A percentile compares a stretch with the other conserved stretches of the same genome.
These are phyloP conservation scores for Cydia fagiglandana DNA, from an alignment of 1,140 invertebrate species.

Conservation along the genomic window DNA sequence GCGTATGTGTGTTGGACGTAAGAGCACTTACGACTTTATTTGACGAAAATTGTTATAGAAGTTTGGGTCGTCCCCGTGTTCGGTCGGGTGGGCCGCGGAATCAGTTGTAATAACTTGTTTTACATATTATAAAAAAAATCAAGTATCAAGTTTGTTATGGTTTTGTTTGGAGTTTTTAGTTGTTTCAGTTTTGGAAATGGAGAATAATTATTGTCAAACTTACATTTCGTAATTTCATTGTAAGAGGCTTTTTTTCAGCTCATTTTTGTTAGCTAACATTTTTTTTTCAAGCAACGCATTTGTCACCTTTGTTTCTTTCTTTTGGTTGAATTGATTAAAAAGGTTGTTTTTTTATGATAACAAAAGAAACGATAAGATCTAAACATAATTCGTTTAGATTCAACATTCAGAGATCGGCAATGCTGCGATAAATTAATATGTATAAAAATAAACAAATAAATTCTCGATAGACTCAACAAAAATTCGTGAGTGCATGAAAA, in stretches of 20 bases:
- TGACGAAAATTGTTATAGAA: neutral
- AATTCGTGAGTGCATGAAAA: no score
- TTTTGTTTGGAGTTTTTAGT: neutral
- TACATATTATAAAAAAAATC: slow-evolving; percentile 7
- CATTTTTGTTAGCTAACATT: no score
- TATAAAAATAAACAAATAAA: no score
- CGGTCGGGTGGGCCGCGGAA: slow-evolving; percentile 14
- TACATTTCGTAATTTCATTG: neutral
- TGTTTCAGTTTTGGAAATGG: neutral
- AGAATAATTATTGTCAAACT: neutral
- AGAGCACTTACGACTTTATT: neutral
- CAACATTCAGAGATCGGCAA: no score
- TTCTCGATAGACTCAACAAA: no score
- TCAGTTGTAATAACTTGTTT: slow-evolving; percentile 21
- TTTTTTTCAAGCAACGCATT: no score
- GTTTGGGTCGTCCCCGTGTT: slow-evolving; percentile 16
- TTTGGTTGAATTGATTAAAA: no score
- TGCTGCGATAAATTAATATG: no score
- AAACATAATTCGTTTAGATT: no score
- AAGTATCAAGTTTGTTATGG: neutral
- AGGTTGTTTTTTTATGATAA: no score
- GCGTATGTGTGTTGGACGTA: neutral
- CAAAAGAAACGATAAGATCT: no score
- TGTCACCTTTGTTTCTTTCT: no score
- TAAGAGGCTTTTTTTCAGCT: neutral